These are phyloP conservation scores for Urophycis tenuis DNA, from an alignment of 2,797 vertebrate species.

Conservation along the genomic window DNA sequence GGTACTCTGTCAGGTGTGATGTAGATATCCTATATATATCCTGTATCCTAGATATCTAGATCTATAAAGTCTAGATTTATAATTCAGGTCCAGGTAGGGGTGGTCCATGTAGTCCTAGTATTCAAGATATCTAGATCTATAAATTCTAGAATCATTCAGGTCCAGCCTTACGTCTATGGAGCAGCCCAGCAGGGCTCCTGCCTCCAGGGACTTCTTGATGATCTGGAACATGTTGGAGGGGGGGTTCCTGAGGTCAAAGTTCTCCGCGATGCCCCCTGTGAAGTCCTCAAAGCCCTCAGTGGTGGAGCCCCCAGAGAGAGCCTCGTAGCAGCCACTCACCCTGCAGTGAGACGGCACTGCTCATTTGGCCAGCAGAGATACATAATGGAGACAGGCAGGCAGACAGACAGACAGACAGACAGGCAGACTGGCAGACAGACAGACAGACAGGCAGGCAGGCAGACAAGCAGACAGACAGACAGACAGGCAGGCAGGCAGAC, in stretches of 20 bases:
- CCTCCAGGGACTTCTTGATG: conserved; percentile 76
- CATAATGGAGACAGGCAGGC: too few species aligned
- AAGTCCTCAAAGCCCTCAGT: conserved; percentile 92
- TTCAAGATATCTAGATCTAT: too few species aligned
- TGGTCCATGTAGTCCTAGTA: too few species aligned
- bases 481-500: neutral
- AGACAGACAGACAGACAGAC: neutral
- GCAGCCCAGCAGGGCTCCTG: conserved; percentile 85
- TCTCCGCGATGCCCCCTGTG: conserved; percentile 83
- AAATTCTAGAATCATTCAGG: too few species aligned
- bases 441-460: neutral
- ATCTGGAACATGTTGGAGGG: conserved; percentile 75
- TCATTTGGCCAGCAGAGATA: too few species aligned
- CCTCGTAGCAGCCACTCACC: conserved; percentile 83
- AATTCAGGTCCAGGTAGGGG: too few species aligned
- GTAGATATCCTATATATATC: too few species aligned
- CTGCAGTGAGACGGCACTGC: conserved; percentile 60
- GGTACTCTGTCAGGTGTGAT: neutral
- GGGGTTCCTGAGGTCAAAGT: conserved; percentile 71
- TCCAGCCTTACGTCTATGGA: conserved; percentile 79
- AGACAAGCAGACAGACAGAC: neutral
- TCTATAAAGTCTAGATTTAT: too few species aligned
- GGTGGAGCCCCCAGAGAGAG: conserved; percentile 83
- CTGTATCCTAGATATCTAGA: too few species aligned
- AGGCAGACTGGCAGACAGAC: neutral